Evolutionary conservation across 2,113 vertebrate genomes (phyloP).

Genomic region (Daphoenositta chrysoptera): DNA sequence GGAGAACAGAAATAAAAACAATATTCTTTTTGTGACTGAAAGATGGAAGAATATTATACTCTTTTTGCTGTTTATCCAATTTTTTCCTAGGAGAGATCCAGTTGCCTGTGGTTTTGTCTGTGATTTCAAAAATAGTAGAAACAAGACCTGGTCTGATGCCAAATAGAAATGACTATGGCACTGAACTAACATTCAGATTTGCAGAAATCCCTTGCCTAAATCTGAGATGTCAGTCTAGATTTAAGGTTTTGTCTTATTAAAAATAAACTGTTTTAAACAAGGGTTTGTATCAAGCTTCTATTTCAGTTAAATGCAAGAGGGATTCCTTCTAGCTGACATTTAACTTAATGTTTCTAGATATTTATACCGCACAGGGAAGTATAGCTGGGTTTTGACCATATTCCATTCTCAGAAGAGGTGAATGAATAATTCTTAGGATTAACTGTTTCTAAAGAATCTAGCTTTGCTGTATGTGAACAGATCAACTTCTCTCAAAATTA

Average conservation of each 20-base stretch:
- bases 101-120: slow-evolving; percentile 46
- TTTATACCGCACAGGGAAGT: background rate
- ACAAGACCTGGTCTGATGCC: background rate
- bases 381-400: background rate
- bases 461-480: background rate
- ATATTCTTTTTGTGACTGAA: background rate
- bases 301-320: background rate
- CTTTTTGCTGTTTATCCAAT: background rate
- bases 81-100: slow-evolving; percentile 36
- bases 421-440: background rate
- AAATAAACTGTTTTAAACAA: background rate
- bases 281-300: background rate
- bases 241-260: background rate
- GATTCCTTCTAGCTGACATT: background rate
- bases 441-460: background rate
- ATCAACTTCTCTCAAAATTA: background rate
- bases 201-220: background rate
- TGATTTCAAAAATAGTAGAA: slow-evolving; percentile 38
- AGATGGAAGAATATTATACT: background rate
- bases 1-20: slow-evolving; percentile 3
- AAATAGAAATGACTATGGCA: background rate
- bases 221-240: background rate
- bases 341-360: background rate
- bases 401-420: background rate
- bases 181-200: background rate